Evolutionary conservation across 2,797 vertebrate genomes (phyloP).

Genomic region (Megalops cyprinoides): DNA sequence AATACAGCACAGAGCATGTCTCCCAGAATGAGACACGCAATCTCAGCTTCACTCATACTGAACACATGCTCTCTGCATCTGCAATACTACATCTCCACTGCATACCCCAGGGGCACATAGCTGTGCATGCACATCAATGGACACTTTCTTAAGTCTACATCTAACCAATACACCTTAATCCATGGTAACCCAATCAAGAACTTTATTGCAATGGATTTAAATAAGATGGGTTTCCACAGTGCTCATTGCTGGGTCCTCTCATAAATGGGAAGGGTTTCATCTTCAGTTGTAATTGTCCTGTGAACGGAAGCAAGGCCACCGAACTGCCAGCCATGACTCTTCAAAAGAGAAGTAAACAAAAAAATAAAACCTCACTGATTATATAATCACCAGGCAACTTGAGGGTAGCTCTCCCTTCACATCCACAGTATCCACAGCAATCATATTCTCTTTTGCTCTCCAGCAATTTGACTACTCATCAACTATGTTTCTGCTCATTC

Average conservation of each 20-base stretch:
- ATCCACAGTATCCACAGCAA: neutral
- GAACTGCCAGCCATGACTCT: slow-evolving; percentile 19
- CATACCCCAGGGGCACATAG: neutral
- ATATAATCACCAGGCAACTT: slow-evolving; percentile 14
- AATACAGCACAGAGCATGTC: neutral
- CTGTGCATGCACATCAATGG: neutral
- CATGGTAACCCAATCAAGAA: neutral
- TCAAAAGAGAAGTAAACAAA: slow-evolving; percentile 7
- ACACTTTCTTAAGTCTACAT: slow-evolving; percentile 3
- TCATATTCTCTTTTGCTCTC: slow-evolving; percentile 15
- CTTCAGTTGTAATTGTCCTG: slow-evolving; percentile 15
- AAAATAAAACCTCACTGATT: slow-evolving; percentile 13
- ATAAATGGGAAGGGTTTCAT: neutral
- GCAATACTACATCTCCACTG: neutral
- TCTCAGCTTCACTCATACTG: neutral
- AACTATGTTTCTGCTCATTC: neutral
- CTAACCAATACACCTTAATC: too few species aligned
- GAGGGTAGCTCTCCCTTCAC: neutral
- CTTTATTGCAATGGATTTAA: neutral
- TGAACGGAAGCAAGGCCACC: neutral
- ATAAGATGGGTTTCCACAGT: neutral
- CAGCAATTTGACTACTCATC: slow-evolving; percentile 3
- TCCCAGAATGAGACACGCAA: neutral
- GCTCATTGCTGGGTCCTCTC: slow-evolving; percentile 4
- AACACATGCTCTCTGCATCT: neutral